phyloP scores from a whole-genome alignment of 2,888 invertebrate genomes.

The Spicauda simplicius region DNA sequence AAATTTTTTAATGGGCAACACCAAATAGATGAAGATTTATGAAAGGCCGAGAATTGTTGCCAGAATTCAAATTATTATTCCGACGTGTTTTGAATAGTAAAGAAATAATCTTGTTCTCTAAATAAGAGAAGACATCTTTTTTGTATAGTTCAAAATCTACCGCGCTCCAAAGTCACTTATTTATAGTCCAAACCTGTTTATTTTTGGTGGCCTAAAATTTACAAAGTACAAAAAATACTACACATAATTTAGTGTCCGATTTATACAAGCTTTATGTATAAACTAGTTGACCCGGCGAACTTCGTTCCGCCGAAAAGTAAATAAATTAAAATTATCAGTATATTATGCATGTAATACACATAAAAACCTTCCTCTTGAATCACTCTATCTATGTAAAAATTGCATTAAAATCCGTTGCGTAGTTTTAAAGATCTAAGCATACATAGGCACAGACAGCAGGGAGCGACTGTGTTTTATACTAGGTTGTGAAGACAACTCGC shows the following conservation, averaged over 20 bases:
- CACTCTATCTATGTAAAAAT: no score
- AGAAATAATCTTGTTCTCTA: constrained; percentile 4
- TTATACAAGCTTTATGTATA: neutral
- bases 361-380: no score
- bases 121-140: neutral
- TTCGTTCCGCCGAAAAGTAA: no score
- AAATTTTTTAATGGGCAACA: neutral
- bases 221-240: neutral
- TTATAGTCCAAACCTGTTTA: neutral
- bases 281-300: no score
- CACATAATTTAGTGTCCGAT: neutral
- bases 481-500: no score
- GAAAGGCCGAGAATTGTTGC: constrained; percentile 4
- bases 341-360: no score
- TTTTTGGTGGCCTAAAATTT: neutral
- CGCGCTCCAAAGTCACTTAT: neutral
- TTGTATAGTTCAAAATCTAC: neutral
- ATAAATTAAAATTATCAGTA: no score
- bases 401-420: no score
- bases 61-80: constrained; percentile 8
- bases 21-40: neutral
- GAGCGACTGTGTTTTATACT: no score
- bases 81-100: constrained; percentile 10
- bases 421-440: no score
- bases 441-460: no score